phyloP scores from a whole-genome alignment of 2,113 vertebrate genomes.

The Ptilonorhynchus violaceus region DNA sequence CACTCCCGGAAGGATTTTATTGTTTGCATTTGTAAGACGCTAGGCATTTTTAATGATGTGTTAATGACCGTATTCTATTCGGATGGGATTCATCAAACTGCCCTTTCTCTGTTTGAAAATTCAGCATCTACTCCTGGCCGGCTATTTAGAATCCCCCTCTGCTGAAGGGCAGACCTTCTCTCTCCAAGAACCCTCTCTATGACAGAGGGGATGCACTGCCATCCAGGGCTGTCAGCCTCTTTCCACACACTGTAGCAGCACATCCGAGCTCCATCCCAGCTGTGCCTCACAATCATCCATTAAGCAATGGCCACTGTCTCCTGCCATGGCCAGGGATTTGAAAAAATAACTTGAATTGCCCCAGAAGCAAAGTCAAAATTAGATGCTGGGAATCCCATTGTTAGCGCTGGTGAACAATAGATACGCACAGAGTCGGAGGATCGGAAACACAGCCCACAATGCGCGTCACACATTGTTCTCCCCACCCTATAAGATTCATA shows the following conservation, averaged over 20 bases:
- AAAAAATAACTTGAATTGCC: not conserved
- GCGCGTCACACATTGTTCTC: not conserved
- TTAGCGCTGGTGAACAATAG: not conserved
- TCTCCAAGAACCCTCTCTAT: not conserved
- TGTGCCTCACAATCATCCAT: not conserved
- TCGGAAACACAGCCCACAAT: not conserved
- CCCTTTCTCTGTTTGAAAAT: slow-evolving; percentile 15
- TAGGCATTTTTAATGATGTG: slow-evolving; percentile 40
- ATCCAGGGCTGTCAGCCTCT: not conserved
- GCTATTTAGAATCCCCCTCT: not conserved
- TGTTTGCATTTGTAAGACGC: slow-evolving; percentile 27
- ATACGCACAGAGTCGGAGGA: not conserved
- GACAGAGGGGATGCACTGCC: not conserved
- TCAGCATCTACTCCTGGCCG: not conserved
- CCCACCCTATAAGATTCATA: not conserved
- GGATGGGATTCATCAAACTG: slow-evolving; percentile 15
- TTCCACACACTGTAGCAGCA: not conserved
- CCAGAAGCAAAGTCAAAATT: not conserved
- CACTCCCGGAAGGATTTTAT: not conserved
- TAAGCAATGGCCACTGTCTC: not conserved
- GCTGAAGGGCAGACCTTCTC: not conserved
- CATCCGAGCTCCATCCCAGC: not conserved
- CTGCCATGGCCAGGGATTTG: not conserved
- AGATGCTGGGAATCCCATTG: not conserved
- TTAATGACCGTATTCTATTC: slow-evolving; percentile 38